These are phyloP conservation scores for Xanthia icteritia DNA, from an alignment of 2,888 invertebrate genomes.

Conservation along the genomic window DNA sequence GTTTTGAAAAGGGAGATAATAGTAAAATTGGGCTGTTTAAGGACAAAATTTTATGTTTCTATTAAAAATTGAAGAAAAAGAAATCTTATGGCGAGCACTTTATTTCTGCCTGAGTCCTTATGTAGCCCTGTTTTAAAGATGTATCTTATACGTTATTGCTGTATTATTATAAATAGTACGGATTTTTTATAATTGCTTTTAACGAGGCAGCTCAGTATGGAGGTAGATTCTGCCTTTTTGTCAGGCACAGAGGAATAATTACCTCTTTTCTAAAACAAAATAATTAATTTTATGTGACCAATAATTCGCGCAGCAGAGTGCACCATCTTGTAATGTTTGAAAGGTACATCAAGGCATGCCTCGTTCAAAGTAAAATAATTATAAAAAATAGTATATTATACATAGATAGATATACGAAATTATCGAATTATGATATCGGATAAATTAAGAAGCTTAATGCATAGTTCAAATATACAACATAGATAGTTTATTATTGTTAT, in stretches of 20 bases:
- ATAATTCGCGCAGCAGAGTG: neutral
- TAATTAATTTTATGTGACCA: neutral
- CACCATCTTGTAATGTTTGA: neutral
- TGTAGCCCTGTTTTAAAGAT: slow-evolving; percentile 25
- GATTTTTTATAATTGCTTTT: slow-evolving; percentile 36
- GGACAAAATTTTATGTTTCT: neutral
- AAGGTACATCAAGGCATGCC: slow-evolving; percentile 14
- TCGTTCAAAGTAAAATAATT: slow-evolving; percentile 30
- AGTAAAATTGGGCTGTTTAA: slow-evolving; percentile 33
- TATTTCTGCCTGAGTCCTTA: neutral
- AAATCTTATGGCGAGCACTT: neutral
- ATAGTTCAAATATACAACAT: slow-evolving; percentile 67
- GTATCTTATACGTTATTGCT: slow-evolving; percentile 42
- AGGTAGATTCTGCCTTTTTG: neutral
- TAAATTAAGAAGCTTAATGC: slow-evolving; percentile 70
- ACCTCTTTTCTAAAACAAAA: neutral
- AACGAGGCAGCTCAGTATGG: neutral
- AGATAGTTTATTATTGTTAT: slow-evolving; percentile 43
- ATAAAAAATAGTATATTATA: slow-evolving; percentile 46
- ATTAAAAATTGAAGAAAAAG: neutral
- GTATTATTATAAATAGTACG: slow-evolving; percentile 44
- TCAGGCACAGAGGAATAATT: too few relatives aligned
- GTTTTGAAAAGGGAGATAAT: slow-evolving; percentile 45
- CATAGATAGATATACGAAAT: slow-evolving; percentile 61
- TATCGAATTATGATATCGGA: slow-evolving; percentile 73